Evolutionary conservation across 2,797 vertebrate species (phyloP).

Genomic region (Megaceryle alcyon): DNA sequence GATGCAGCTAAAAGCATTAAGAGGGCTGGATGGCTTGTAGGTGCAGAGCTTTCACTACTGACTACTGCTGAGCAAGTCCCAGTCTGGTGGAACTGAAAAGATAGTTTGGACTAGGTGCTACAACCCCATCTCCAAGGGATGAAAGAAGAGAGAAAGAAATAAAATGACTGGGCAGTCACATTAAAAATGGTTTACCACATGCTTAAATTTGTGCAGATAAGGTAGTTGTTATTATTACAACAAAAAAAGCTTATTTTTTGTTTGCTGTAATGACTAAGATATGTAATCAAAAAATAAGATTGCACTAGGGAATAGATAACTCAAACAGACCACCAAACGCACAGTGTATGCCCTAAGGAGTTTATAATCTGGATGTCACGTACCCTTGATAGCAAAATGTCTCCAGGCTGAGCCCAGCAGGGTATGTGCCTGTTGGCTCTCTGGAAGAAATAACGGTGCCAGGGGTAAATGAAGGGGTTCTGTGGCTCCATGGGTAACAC

Average conservation of each 20-base stretch:
- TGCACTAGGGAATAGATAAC: neutral
- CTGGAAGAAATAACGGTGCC: neutral
- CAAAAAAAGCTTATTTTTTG: neutral
- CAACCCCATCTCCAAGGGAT: neutral
- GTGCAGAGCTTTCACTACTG: neutral
- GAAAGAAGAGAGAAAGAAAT: neutral
- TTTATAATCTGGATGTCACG: neutral
- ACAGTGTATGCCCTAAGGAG: neutral
- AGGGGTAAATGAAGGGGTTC: neutral
- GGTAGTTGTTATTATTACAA: neutral
- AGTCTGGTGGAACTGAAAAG: neutral
- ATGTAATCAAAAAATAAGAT: neutral
- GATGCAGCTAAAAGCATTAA: neutral
- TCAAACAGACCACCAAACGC: neutral
- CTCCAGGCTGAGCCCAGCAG: neutral
- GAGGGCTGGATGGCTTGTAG: neutral
- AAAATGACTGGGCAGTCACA: neutral
- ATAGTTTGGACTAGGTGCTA: neutral
- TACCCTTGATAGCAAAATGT: neutral
- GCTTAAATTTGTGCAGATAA: neutral
- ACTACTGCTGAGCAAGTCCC: neutral
- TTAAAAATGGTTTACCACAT: neutral
- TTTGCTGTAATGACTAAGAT: neutral
- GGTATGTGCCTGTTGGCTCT: neutral
- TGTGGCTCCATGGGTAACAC: rapidly evolving